Base-by-base conservation (phyloP, 2,113 vertebrate genomes). In the Mesocricetus auratus region DNA sequence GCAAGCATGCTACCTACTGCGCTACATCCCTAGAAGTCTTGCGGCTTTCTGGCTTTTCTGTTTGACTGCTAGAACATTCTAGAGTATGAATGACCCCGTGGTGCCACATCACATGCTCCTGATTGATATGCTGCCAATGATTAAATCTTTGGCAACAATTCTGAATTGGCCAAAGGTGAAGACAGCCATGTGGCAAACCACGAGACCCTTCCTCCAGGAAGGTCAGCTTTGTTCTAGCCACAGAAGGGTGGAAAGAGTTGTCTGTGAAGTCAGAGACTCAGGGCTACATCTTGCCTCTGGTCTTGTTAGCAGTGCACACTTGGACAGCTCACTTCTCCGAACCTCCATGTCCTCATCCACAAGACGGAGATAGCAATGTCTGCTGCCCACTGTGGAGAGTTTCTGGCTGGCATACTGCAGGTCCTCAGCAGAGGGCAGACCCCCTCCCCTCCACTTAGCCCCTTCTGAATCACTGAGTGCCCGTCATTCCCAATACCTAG, bases 61-160 rank as follows among this genome's bases (percentile, higher is more conserved):
- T 60, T 66, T 68, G 62, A 86, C 10, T 60, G 62, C 62, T 47
- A 22, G 29, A 68, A 22, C 83, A 86, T 33, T 36, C 42, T 60
- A 42, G 39, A 33, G 29, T 45, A 66, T 4, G 8, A 42, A 13
- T 26, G 62, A 22, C 74, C 13, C 62, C 60, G 33, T 29, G 16
- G 26, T 71, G 69, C 56, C 39, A 0, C 22, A 3, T 12, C 3
- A 0, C 0, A 19, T 0, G 7, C 33, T 1, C 10, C 19, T 5
- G 71, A 1, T 11, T 26, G 58, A 2, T n/a, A 26, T 42, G 81
- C 42, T 10, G 66, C 21, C 83, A 1, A 7, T 1, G 11, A 39
- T 81, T 56, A 78, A 11, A 7, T 39, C 74, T 86, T 60, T 5
- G 66, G 12, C 8, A 33, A 50, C 13, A 13, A 15, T 86, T 86